phyloP scores from a whole-genome alignment of 2,888 invertebrate species.

The Drosophila flavopinicola region DNA sequence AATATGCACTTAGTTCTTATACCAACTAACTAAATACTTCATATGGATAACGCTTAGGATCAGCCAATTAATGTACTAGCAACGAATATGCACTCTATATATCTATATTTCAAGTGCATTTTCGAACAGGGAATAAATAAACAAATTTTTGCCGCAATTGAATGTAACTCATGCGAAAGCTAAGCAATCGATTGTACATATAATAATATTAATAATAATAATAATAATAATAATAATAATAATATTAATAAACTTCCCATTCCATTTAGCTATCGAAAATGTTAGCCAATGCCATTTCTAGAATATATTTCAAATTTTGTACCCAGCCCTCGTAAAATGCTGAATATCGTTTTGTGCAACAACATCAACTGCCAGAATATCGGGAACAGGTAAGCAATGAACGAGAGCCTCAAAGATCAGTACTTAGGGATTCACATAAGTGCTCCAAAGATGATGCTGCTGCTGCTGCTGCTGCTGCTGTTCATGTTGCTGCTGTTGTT shows the following conservation, averaged over 20 bases:
- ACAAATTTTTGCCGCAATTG: constrained; percentile 13
- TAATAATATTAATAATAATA: constrained; percentile 16
- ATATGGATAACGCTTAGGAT: constrained; percentile 11
- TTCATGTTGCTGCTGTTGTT: constrained; percentile 40
- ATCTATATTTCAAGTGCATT: not conserved
- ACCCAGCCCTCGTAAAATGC: constrained; percentile 23
- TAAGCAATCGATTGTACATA: constrained; percentile 38
- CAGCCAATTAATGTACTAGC: constrained; percentile 30
- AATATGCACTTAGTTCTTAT: not conserved
- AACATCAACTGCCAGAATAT: constrained; percentile 47
- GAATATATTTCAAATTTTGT: not conserved
- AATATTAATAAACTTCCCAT: not conserved
- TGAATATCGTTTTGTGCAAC: constrained; percentile 21
- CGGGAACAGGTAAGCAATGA: constrained; percentile 62
- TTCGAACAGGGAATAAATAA: constrained; percentile 22
- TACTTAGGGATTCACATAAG: too few species aligned
- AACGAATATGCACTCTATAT: constrained; percentile 2
- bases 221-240: constrained; percentile 1
- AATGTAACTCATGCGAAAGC: constrained; percentile 15
- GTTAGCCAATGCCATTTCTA: constrained; percentile 9
- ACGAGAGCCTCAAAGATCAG: constrained; percentile 58
- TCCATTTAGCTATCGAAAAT: constrained; percentile 19
- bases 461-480: constrained; percentile 64
- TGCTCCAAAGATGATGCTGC: constrained; percentile 80
- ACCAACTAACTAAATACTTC: constrained; percentile 11